Base-by-base conservation (phyloP, 2,797 vertebrate genomes). In the Eremophila alpestris region DNA sequence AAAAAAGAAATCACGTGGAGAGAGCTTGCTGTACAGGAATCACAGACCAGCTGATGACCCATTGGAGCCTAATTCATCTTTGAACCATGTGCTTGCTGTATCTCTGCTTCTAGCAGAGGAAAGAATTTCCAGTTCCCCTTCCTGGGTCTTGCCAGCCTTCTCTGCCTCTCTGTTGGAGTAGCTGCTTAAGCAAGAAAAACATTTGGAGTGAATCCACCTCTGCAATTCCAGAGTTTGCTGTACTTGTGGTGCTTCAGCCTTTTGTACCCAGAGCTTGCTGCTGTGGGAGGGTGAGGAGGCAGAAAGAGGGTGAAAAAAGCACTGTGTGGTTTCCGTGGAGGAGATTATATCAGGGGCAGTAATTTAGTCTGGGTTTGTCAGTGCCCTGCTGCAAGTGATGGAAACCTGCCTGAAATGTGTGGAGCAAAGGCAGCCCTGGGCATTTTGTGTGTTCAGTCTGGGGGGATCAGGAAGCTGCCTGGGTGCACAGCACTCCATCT, bases 391-490 rank as follows among this genome's bases (percentile, higher is more conserved):
- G 68, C 56, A 69, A 6, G 16, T 27, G 17, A 52, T 6, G 52
- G 64, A 52, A 80, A 59, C 16, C 36, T 85, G 29, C 24, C 11
- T 40, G 46, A 10, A 41, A 27, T 2, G 0, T 6, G 70, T 7
- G 10, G 59, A 46, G 51, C 29, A 10, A 54, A 65, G 75, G 38
- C 26, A 68, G 51, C 48, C 36, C 30, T 58, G 62, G 38, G 27
- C 15, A 5, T 30, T 59, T 9, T 11, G 2, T 18, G 48, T 29
- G 30, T 2, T 56, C 9, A 13, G 0, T 18, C 5, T 16, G 18
- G 9, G 3, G 16, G 16, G 40, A 32, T 46, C 30, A 46, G 41
- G 60, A 32, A 11, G 34, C 24, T 51, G 27, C 32, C 51, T 5
- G 13, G 18, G n/a, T 14, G 65, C 69, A 27, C 54, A n/a, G 70